Conservation (phyloP, 2,113 vertebrate species). For the Maccullochella peelii region DNA sequence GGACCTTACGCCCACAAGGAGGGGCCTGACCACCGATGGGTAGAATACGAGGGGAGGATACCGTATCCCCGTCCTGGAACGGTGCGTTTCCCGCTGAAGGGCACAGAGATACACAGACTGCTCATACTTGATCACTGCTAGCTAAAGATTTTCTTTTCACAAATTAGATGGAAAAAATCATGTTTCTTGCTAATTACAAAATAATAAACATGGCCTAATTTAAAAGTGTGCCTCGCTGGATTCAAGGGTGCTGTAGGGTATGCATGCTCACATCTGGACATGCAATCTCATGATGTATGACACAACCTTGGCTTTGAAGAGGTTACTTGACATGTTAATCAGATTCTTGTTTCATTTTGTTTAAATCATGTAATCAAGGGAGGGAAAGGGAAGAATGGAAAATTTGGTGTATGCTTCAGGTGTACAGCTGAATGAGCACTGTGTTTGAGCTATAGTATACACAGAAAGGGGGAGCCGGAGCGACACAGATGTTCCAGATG, state of each 20-base stretch:
- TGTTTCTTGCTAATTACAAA: conserved; percentile 30
- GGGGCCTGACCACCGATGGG: conserved; percentile 94
- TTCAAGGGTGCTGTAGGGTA: conserved; percentile 35
- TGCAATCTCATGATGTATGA: conserved; percentile 21
- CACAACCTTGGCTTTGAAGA: conserved; percentile 23
- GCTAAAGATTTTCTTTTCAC: conserved; percentile 15
- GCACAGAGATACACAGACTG: not conserved
- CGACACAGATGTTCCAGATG: conserved; percentile 56
- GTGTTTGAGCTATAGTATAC: conserved; percentile 1
- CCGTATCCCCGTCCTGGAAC: conserved; percentile 96
- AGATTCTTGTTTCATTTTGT: conserved; percentile 38
- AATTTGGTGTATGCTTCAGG: conserved; percentile 14
- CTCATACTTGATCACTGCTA: not conserved
- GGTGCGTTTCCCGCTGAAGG: conserved; percentile 59
- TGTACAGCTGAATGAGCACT: conserved; percentile 21
- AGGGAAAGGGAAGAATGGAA: not conserved
- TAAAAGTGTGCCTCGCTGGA: not conserved
- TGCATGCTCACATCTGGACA: conserved; percentile 38
- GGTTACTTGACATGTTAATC: conserved; percentile 46
- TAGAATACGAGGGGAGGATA: conserved; percentile 94
- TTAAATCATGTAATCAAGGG: conserved; percentile 43
- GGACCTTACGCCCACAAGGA: conserved; percentile 98
- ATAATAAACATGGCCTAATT: conserved; percentile 52
- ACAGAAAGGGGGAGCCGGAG: not conserved
- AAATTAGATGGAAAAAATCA: not conserved